These are phyloP conservation scores for Paracanthobrama guichenoti DNA, from an alignment of 2,113 vertebrate species.

Conservation along the genomic window DNA sequence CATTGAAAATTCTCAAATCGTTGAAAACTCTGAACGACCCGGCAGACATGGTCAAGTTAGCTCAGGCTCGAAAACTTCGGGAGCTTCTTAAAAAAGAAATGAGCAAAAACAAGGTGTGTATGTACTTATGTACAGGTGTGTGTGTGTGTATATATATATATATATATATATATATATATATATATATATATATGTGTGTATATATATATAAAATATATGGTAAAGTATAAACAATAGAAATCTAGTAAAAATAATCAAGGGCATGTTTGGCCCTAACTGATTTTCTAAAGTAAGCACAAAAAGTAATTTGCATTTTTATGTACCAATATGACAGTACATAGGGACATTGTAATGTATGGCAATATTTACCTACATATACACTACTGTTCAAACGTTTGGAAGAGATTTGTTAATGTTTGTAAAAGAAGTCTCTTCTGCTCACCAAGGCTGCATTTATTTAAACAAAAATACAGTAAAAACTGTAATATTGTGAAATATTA, in stretches of 20 bases:
- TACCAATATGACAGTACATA: too few relatives aligned
- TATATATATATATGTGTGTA: too few relatives aligned
- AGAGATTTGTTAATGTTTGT: background rate
- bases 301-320: too few relatives aligned
- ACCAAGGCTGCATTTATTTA: background rate
- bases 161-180: too few relatives aligned
- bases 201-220: too few relatives aligned
- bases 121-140: too few relatives aligned
- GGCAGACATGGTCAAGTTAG: conserved; percentile 83
- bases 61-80: conserved; percentile 86
- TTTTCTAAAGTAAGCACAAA: too few relatives aligned
- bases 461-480: background rate
- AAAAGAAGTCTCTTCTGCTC: background rate
- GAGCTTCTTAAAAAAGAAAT: conserved; percentile 88
- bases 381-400: too few relatives aligned
- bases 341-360: too few relatives aligned
- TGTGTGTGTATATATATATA: too few relatives aligned
- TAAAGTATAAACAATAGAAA: background rate
- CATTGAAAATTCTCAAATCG: conserved; percentile 19
- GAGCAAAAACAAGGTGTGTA: conserved; percentile 84
- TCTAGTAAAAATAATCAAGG: background rate
- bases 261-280: background rate
- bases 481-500: background rate
- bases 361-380: too few relatives aligned
- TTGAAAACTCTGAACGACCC: conserved; percentile 79